These are phyloP conservation scores for Eumaeus atala DNA, from an alignment of 1,140 invertebrate species.

Conservation along the genomic window DNA sequence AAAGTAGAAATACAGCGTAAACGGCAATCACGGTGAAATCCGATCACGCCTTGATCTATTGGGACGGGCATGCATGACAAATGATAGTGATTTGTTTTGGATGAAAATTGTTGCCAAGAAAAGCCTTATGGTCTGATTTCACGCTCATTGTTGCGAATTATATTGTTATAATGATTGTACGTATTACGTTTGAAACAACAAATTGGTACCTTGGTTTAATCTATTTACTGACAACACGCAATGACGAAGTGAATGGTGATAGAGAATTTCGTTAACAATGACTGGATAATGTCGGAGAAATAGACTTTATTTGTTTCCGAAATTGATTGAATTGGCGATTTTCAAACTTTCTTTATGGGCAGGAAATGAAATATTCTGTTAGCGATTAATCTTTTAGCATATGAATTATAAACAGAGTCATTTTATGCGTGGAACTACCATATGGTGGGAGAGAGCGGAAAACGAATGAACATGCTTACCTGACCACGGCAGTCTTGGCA, in stretches of 20 bases:
- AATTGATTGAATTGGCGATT: no score
- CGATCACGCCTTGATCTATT: conserved; percentile 27
- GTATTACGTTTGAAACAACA: background rate
- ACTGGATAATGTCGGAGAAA: no score
- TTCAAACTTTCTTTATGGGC: no score
- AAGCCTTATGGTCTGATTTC: conserved; percentile 9
- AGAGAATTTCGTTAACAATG: no score
- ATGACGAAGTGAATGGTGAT: conserved; percentile 5
- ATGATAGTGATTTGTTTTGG: conserved; percentile 41
- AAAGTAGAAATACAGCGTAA: background rate
- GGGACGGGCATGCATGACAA: conserved; percentile 36
- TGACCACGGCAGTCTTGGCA: no score
- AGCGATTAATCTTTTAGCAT: no score
- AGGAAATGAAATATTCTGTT: no score
- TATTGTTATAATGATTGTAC: conserved; percentile 5
- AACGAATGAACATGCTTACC: no score
- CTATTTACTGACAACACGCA: background rate
- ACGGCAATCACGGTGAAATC: conserved; percentile 38
- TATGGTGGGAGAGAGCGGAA: no score
- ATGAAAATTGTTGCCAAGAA: conserved; percentile 17
- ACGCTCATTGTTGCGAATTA: conserved; percentile 4
- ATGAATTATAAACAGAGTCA: no score
- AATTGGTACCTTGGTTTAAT: background rate
- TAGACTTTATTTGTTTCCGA: no score
- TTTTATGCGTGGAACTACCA: no score